These are phyloP conservation scores for Ptilonorhynchus violaceus DNA, from an alignment of 2,113 vertebrate species.

Conservation along the genomic window DNA sequence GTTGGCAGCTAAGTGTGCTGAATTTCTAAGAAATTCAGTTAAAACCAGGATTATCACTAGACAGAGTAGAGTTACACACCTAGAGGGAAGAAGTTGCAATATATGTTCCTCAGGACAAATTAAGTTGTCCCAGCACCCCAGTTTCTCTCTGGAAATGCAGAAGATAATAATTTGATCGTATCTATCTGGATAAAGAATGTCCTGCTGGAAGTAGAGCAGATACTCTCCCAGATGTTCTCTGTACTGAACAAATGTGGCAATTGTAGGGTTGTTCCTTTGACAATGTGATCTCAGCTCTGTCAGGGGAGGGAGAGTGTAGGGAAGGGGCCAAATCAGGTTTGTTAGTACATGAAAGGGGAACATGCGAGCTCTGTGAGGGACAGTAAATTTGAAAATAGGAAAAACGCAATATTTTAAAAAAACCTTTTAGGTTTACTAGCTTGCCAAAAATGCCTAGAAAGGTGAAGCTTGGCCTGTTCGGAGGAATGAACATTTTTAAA, in stretches of 20 bases:
- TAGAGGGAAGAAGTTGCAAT: neutral
- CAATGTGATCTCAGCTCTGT: neutral
- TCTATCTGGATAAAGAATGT: neutral
- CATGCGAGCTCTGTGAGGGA: neutral
- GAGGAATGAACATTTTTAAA: neutral
- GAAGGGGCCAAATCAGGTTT: neutral
- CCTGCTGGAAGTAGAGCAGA: neutral
- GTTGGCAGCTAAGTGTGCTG: neutral
- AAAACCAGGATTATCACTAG: neutral
- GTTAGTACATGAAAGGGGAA: neutral
- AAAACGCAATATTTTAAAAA: neutral
- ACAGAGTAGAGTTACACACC: neutral
- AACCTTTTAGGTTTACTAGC: neutral
- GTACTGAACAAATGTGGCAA: neutral
- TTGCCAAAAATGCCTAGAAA: neutral
- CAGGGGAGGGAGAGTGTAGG: neutral
- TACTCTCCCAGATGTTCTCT: neutral
- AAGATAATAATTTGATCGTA: neutral
- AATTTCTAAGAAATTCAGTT: neutral
- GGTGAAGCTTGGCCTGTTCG: neutral
- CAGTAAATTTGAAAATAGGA: neutral
- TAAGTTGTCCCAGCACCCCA: neutral
- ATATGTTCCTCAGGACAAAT: neutral
- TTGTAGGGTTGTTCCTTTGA: neutral
- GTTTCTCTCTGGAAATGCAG: neutral